Evolutionary conservation across 2,797 vertebrate genomes (phyloP).

Genomic region (Myotis myotis): DNA sequence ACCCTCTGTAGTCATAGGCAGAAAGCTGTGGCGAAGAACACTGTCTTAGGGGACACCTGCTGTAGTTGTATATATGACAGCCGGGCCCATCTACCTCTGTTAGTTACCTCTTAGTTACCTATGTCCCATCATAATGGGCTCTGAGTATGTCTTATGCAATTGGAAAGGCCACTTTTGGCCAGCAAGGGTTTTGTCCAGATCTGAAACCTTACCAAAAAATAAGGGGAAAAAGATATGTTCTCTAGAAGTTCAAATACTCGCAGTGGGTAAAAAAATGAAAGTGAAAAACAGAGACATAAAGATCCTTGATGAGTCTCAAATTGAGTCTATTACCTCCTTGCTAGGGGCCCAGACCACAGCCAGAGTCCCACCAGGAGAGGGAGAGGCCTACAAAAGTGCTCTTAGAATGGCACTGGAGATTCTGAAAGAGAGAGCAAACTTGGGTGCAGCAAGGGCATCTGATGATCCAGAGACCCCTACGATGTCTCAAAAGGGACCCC

Average conservation of each 20-base stretch:
- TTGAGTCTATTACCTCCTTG: neutral
- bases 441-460: neutral
- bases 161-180: conserved; percentile 47
- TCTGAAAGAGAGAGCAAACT: neutral
- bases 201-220: neutral
- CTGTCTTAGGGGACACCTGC: neutral
- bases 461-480: accelerated
- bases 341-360: neutral
- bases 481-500: accelerated
- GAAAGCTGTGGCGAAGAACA: neutral
- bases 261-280: neutral
- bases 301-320: neutral
- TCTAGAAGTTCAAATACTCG: conserved; percentile 28
- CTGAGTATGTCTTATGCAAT: neutral
- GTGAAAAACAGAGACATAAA: neutral
- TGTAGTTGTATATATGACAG: neutral
- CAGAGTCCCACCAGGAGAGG: neutral
- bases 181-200: conserved; percentile 35
- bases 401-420: neutral
- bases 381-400: neutral
- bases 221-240: neutral
- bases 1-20: neutral
- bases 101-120: neutral
- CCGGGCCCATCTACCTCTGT: neutral
- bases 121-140: neutral